phyloP scores from a whole-genome alignment of 1,140 invertebrate genomes.

The Eulimnadia texana region DNA sequence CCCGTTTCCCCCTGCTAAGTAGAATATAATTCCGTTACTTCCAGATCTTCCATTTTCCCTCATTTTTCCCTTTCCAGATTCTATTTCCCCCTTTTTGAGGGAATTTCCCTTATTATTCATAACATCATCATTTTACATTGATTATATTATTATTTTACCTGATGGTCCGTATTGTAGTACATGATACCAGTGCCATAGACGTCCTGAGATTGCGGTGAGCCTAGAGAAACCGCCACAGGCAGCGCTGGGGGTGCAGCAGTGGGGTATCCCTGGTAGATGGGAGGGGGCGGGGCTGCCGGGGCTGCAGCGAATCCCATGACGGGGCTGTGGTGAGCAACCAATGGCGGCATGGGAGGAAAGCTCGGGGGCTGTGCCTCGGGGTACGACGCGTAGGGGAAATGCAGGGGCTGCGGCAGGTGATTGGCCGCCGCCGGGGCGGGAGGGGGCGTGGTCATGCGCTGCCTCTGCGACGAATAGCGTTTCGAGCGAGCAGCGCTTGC shows the following conservation, averaged over 20 bases:
- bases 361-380: background rate
- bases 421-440: background rate
- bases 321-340: background rate
- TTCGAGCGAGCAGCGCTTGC: conserved; percentile 42
- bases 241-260: background rate
- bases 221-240: conserved; percentile 1
- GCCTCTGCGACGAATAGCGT: conserved; percentile 55
- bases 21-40: too few relatives aligned
- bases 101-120: too few relatives aligned
- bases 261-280: conserved; percentile 7
- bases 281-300: background rate
- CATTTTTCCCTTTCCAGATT: too few relatives aligned
- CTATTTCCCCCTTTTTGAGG: too few relatives aligned
- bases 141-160: background rate
- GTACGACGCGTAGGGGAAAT: background rate
- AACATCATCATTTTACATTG: too few relatives aligned
- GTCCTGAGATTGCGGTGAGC: background rate
- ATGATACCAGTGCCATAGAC: conserved; percentile 6
- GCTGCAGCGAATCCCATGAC: background rate
- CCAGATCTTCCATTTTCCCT: too few relatives aligned
- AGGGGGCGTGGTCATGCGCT: conserved; percentile 29
- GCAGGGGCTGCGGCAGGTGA: background rate
- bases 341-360: background rate
- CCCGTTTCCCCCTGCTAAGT: too few relatives aligned
- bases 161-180: conserved; percentile 5